phyloP scores from a whole-genome alignment of 2,797 vertebrate species.

The Protonibea diacanthus region DNA sequence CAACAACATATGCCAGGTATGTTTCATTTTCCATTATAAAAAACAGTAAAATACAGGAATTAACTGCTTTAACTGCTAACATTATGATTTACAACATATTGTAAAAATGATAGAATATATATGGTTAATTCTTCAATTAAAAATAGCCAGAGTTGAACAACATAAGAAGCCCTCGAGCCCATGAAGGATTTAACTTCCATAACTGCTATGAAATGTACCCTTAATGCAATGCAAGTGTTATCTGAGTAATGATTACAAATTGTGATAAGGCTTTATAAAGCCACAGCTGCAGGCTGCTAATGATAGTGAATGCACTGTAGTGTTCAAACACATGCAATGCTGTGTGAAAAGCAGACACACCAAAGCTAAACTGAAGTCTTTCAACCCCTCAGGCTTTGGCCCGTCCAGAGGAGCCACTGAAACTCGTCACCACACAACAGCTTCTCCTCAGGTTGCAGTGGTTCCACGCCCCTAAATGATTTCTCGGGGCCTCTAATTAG shows the following conservation, averaged over 20 bases:
- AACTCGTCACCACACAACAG: slow-evolving; percentile 56
- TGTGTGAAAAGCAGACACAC: slow-evolving; percentile 52
- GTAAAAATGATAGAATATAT: not conserved
- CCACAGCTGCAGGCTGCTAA: slow-evolving; percentile 68
- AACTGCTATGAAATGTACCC: slow-evolving; percentile 40
- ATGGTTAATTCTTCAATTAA: slow-evolving; percentile 8
- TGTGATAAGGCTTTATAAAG: slow-evolving; percentile 63
- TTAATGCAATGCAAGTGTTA: slow-evolving; percentile 52
- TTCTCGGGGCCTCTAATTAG: slow-evolving; percentile 80
- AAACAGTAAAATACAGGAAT: not conserved
- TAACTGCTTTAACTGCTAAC: not conserved
- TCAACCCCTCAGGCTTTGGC: slow-evolving; percentile 57
- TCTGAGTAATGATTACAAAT: slow-evolving; percentile 63
- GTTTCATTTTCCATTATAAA: not conserved
- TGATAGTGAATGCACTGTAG: slow-evolving; percentile 31
- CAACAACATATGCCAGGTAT: not conserved
- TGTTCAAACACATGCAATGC: slow-evolving; percentile 38
- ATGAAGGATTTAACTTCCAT: slow-evolving; percentile 21
- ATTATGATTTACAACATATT: not conserved
- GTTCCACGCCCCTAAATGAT: slow-evolving; percentile 58
- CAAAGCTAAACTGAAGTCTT: slow-evolving; percentile 54
- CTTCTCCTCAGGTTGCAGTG: slow-evolving; percentile 72
- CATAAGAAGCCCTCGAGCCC: slow-evolving; percentile 21
- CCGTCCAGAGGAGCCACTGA: slow-evolving; percentile 40
- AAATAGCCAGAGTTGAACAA: slow-evolving; percentile 26